Evolutionary conservation across 2,888 invertebrate genomes (phyloP), one percentile per base, ranked within the genome.

Genomic region (Rhagium mordax): DNA sequence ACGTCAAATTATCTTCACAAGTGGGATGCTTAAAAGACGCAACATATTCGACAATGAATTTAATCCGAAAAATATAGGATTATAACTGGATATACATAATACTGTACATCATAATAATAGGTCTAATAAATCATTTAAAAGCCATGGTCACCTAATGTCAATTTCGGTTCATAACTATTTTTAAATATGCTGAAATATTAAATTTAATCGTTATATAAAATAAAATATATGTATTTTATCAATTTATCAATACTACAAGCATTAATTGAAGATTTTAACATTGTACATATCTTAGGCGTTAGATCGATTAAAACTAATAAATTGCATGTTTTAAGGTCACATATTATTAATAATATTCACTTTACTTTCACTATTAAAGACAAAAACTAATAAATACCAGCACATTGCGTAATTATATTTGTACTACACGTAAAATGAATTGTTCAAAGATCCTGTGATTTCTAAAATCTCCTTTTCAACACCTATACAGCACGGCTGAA

Each of bases 311-410:
- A 3, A 20, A 51, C 8, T 41, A 29, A 60, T 33, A 29, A 60
- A 60, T 60, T 16, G 7, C 16, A n/a, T 18, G 16, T 60, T 60
- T 60, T 33, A 33, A 60, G 60, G 60, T 16, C 60, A 60, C n/a
- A 15, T 59, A 59, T n/a, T n/a, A n/a, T n/a, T n/a, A n/a, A n/a
- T n/a, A n/a, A n/a, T 15, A 59, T 59, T 59, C 27, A 15, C 16
- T 15, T 10, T 33, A 60, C 60, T 60, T 60, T 60, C 60, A 60
- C 60, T 60, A 60, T 29, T 60, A 29, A 18, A 33, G 16, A 60
- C 27, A 6, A 15, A n/a, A 27, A 60, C 1, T 3, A 55, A 60
- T 33, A 60, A 18, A n/a, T n/a, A n/a, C n/a, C 8, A 60, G 8
- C 27, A 13, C n/a, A 33, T 60, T 60, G 13, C 13, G 10, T n/a